Evolutionary conservation across 2,113 vertebrate genomes (phyloP), one percentile per base, ranked within the genome.

Genomic region (Azemiops feae): DNA sequence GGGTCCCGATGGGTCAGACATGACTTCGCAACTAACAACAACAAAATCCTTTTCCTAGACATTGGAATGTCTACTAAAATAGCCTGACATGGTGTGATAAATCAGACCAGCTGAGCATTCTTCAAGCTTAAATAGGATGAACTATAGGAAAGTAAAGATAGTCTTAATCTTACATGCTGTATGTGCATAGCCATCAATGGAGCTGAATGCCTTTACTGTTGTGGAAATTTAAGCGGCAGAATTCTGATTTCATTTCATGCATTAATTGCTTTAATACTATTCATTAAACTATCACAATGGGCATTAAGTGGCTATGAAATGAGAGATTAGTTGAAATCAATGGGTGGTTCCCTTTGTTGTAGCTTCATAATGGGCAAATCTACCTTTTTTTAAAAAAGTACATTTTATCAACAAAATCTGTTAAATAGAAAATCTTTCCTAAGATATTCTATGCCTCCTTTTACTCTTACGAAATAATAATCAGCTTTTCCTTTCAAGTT

Each of bases 121-220:
- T 87, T 50, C 69, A 64, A 52, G 25, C 52, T 81, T 91, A 92
- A 91, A 88, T 86, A 43, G 95, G 57, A 91, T 94, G 23, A 88
- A 94, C 34, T 93, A 22, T 92, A 14, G 50, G 87, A 23, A 93
- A 85, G 53, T 20, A 52, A 93, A 95, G 89, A 88, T 93, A 60
- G 18, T 74, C 39, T 85, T 0, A 85, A 18, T 86, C 94, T 81
- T 92, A 74, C 52, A 3, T 34, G 52, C 10, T 60, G 27, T n/a
- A 53, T 53, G 53, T 92, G 52, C 58, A 52, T 52, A 25, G 43
- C 95, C 60, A n/a, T 92, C 91, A 89, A 50, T 94, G 90, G 95
- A 93, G 91, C 14, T 50, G 47, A 81, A 90, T 92, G n/a, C 5
- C 45, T 94, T 89, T n/a, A 25, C 34, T 94, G 43, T 34, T 18